Base-by-base conservation (phyloP, 2,797 vertebrate genomes). In the Bradypodion pumilum region DNA sequence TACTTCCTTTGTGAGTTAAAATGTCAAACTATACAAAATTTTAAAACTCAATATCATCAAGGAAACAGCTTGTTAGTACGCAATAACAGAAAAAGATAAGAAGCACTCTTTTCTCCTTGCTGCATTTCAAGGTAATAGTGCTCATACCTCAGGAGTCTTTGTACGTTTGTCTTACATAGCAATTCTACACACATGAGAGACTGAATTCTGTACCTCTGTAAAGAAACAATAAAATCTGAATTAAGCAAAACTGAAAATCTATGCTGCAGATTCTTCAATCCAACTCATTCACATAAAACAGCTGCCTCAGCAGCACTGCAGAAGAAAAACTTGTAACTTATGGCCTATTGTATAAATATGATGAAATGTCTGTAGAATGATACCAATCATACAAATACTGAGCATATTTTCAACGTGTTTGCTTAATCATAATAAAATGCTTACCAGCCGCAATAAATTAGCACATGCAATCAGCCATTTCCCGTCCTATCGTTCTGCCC, bases 371-470 rank as follows among this genome's bases (percentile, higher is more conserved):
- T 86, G 32, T 83, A 87, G 49, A 27, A 66, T n/a, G 49, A 74
- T 46, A n/a, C 75, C 65, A 85, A 46, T 77, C 0, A 10, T 27
- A 77, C 35, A 60, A 46, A 40, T 56, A 21, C 0, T 25, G 85
- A 72, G 5, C 1, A 60, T 37, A 6, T 5, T 7, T 62, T 75
- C 78, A 81, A 63, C 2, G 1, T 0, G 3, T 32, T 82, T 15
- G 3, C 70, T 84, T 89, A 52, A 81, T 52, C 56, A 81, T 69
- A 72, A 56, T 7, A 65, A 84, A 87, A 81, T 1, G 27, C 74
- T 86, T 78, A 85, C 37, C 84, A 74, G 63, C 70, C 4, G 32
- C 68, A 63, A 73, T 79, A 80, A 81, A 3, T 7, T 74, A 65
- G 42, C 69, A 46, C 69, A 76, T 59, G 16, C 72, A 86, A 29